Evolutionary conservation across 1,140 invertebrate genomes (phyloP), one percentile per base, ranked within the genome.

Genomic region (Helicoverpa armigera): DNA sequence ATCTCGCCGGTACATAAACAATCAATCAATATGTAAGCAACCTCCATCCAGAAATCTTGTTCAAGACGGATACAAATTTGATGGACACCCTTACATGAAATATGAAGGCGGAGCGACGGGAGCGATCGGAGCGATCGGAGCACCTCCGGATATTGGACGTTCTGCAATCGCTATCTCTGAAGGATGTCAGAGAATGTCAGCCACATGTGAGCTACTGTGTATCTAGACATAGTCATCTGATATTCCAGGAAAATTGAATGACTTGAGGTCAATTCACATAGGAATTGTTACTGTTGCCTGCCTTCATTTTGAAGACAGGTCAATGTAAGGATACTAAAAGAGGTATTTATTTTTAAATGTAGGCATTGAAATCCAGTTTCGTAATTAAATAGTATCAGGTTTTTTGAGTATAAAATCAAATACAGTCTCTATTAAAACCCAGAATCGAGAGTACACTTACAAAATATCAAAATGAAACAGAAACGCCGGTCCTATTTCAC

Each of bases 71-170:
- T 63, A 35, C 29, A 31, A 35, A 56, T 31, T 50, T 51, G 70
- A 74, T 58, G 53, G 58, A 61, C 74, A 75, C 53, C 35, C 48
- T 75, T 23, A 58, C 51, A 76, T 63, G 74, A 51, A 63, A 76
- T 76, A 76, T 63, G 48, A 61, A 50, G 35, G 53, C 14, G 56
- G 56, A 58, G 31, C 70, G 53, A 73, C 43, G 14, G 14, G 48
- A 58, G 54, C 31, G 23, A 23, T 23, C 14, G 56, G 35, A 58
- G 31, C 70, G 53, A 73, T 58, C 29, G 14, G 48, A 58, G 54
- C 31, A 73, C 11, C 23, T 16, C 70, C 70, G 70, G 70, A 73
- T 73, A 73, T 73, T 73, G 70, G 43, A 72, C 18, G 51, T 16
- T n/a, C 29, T 58, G 16, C 70, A 56, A 4, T 56, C n/a, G 48